These are phyloP conservation scores for Embiotoca jacksoni DNA, from an alignment of 2,113 vertebrate species.

Conservation along the genomic window DNA sequence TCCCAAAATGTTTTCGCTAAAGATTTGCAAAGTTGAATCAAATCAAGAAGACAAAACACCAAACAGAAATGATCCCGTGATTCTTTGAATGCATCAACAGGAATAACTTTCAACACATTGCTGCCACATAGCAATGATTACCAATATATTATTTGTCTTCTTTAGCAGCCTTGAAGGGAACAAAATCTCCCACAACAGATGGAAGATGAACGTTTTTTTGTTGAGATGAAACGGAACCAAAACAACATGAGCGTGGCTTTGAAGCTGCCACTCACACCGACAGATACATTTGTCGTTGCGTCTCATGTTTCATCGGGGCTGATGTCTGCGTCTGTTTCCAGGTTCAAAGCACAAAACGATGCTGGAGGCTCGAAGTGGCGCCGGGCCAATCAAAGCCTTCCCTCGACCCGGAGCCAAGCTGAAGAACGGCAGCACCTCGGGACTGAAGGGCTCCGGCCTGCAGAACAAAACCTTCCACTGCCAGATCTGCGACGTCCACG, in stretches of 20 bases:
- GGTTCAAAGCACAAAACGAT: conserved; percentile 99
- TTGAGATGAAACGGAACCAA: too few species aligned
- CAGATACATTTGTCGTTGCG: too few species aligned
- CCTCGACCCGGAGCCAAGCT: conserved; percentile 93
- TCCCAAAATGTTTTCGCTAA: background rate
- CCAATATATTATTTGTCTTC: background rate
- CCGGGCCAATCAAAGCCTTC: conserved; percentile 96
- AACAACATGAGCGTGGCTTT: too few species aligned
- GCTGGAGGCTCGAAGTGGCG: conserved; percentile 95
- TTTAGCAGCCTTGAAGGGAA: background rate
- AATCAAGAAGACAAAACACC: too few species aligned
- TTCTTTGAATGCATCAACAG: too few species aligned
- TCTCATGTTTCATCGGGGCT: background rate
- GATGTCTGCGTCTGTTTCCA: conserved; percentile 54
- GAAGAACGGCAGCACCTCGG: conserved; percentile 84
- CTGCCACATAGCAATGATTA: too few species aligned
- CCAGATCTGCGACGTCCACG: conserved; percentile 97
- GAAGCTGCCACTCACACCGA: too few species aligned
- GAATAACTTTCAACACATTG: too few species aligned
- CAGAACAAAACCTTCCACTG: conserved; percentile 99
- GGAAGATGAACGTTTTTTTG: background rate
- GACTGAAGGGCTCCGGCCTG: conserved; percentile 91
- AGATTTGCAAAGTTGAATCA: background rate
- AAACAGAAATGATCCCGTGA: too few species aligned
- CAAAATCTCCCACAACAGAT: background rate